Evolutionary conservation across 2,113 vertebrate genomes (phyloP), one percentile per base, ranked within the genome.

Genomic region (Anolis sagrei): DNA sequence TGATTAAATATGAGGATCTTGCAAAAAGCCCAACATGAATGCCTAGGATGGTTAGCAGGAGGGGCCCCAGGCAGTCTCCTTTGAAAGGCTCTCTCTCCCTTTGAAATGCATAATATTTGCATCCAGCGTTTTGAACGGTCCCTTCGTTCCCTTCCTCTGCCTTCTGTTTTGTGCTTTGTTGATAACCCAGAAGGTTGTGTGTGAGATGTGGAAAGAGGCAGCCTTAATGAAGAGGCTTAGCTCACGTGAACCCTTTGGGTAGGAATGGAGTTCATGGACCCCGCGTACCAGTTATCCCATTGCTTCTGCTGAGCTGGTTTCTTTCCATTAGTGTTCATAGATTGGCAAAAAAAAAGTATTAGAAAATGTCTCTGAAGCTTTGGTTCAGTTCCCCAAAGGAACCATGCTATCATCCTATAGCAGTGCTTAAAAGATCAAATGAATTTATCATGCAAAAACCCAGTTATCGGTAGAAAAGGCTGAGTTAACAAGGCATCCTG

Each of bases 61-160:
- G 66, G 83, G 90, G 93, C 87, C 81, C 66, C n/a, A 88, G 80
- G 91, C 89, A 87, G 51, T 7, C 58, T 32, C 29, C 90, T 92
- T 93, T 93, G 91, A 93, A 93, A 93, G 84, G 66, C 2, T 54
- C 48, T 51, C 25, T 51, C 32, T 36, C 54, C 64, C 93, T 93
- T 93, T 93, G 92, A 92, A 90, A 92, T 87, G 36, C 88, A 19
- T 68, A 87, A 87, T 54, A 82, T 74, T 54, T 18, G 27, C 27
- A 75, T 23, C 73, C 48, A 64, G 1, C 70, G 69, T 89, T 85
- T 74, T 29, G 86, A 83, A 87, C 88, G 73, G 76, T 19, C 19
- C 84, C 62, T 34, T 54, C 21, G 76, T 61, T 90, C 83, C 32
- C 16, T 61, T 90, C 81, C 25, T 13, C n/a, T n/a, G n/a, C n/a